Conservation (phyloP, 2,888 invertebrate genomes). For the Zhengitettix transpicula region DNA sequence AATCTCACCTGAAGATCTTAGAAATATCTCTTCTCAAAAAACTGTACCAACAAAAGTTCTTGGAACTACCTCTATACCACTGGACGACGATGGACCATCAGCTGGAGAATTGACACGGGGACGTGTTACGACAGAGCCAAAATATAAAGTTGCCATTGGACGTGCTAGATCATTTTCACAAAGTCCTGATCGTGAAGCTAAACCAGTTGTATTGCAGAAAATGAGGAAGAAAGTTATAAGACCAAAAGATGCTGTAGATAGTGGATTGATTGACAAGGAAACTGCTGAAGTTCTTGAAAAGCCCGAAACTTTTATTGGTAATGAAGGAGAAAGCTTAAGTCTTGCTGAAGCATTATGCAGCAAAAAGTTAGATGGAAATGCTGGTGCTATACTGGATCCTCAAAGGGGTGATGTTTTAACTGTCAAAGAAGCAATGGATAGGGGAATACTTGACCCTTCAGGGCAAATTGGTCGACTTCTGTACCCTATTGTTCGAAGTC, state of each 20-base stretch:
- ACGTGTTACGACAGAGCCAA: constrained; percentile 42
- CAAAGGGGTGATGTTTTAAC: constrained; percentile 62
- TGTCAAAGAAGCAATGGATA: constrained; percentile 67
- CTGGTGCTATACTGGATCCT: constrained; percentile 69
- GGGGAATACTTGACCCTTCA: constrained; percentile 64
- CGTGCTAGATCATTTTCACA: constrained; percentile 37
- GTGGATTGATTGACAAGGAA: constrained; percentile 59
- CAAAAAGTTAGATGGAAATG: constrained; percentile 51
- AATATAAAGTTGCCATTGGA: constrained; percentile 46
- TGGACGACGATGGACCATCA: constrained; percentile 28
- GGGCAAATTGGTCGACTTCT: constrained; percentile 53
- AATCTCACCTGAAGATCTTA: constrained; percentile 33
- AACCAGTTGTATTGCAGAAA: constrained; percentile 56
- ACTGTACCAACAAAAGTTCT: constrained; percentile 17
- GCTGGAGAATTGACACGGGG: constrained; percentile 40
- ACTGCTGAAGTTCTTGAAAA: constrained; percentile 54
- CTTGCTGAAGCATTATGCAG: constrained; percentile 59
- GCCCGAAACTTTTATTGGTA: constrained; percentile 36
- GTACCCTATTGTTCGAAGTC: constrained; percentile 61
- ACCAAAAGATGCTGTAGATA: constrained; percentile 59
- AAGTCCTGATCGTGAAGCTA: constrained; percentile 43
- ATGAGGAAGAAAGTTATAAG: constrained; percentile 58
- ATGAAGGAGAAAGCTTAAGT: constrained; percentile 42
- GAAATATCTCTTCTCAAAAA: constrained; percentile 9
- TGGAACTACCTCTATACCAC: constrained; percentile 22